Evolutionary conservation across 2,113 vertebrate species (phyloP), one percentile per base, ranked within the genome.

Genomic region (Carassius auratus): DNA sequence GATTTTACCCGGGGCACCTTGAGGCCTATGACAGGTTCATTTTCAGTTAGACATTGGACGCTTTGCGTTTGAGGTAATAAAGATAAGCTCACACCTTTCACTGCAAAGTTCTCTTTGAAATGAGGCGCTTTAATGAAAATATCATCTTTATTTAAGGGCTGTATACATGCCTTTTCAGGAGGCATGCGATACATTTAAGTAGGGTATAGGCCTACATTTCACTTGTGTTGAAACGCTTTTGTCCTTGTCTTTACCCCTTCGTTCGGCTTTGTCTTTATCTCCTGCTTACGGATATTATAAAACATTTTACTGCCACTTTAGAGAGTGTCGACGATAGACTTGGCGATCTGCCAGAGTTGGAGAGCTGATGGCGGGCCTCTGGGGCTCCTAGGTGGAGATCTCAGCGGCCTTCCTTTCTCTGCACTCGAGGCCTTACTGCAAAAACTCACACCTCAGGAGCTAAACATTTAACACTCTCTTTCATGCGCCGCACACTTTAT

Each of bases 301-400:
- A 86, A 59, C 69, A 38, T 71, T 52, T 75, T 74, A 61, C 91
- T 88, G 87, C 87, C 85, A 84, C 80, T 87, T 89, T 85, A 62
- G 61, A 76, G 76, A 38, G 83, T 64, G 30, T 61, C 55, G 36
- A 87, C 89, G 90, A 92, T 91, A 89, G 89, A 92, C 89, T 89
- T 92, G 93, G 92, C 91, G 76, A 55, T 80, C 85, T 90, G 89
- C 90, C 92, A 92, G 90, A 85, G 89, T 86, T 89, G 90, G 90
- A 91, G 89, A 90, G 89, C 91, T 30, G 71, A n/a, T 52, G 91
- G 78, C 85, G 89, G 90, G 91, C 92, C 91, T 90, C 92, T 90
- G 89, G 90, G 90, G 89, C 87, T 89, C 89, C 80, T 57, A 84
- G n/a, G 64, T 57, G 90, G 86, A 86, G 88, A 86, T 79, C 84